Evolutionary conservation across 2,888 invertebrate species (phyloP), one percentile per base, ranked within the genome.

Genomic region (Schizaphis graminum): DNA sequence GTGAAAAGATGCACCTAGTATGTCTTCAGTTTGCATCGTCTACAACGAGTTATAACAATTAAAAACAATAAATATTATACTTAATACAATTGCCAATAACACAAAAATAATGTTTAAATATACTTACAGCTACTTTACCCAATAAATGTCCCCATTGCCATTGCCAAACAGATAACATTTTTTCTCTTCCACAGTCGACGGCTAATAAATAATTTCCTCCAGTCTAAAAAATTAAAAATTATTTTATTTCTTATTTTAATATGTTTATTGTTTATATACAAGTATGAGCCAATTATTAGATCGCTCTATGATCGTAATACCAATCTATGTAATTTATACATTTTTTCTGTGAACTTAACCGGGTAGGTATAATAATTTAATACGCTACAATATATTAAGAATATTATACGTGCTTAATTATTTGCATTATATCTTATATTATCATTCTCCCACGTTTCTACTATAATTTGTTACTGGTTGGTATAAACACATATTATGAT

Each of bases 141-240:
- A 99, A 97, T n/a, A 98, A 96, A 96, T 98, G 98, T 92, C 98
- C 98, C 97, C 98, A 98, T 95, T 98, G 98, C 99, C 99, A 99
- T 95, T 99, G 98, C 99, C 99, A 99, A 0, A 99, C 98, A 0
- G 98, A 98, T 7, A 99, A 96, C 95, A 98, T 98, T 95, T 98
- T 98, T 96, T 98, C 98, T 91, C 98, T 97, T 0, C 98, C 98
- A 8, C 98, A 98, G 95, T 99, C 99, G 57, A 99, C 98, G 0
- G 98, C 98, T 95, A 99, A 96, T 88, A 99, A 98, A 96, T 98
- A 98, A 95, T 98, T 98, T 35, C 98, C 99, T 3, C 98, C 98
- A 95, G 98, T 98, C 98, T 98, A 96, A 53, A 96, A 96, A 96
- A 57, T 35, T 56, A 26, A 85, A 57, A 88, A 88, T 35, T 35